Evolutionary conservation across 2,113 vertebrate species (phyloP).

Genomic region (Cervus canadensis): DNA sequence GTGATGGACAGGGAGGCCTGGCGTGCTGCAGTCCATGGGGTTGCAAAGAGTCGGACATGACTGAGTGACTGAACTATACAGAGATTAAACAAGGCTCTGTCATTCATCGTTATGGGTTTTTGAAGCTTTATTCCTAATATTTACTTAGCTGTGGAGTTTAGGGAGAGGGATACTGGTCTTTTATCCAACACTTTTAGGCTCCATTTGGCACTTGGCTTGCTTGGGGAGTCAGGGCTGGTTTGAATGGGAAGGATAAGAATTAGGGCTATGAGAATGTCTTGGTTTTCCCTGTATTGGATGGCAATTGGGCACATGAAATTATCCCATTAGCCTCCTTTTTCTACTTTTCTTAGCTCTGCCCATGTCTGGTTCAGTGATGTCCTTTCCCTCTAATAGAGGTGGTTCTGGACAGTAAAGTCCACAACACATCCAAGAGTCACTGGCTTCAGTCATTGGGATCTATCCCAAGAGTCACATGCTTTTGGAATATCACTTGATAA

Average conservation of each 20-base stretch:
- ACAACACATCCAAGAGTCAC: neutral
- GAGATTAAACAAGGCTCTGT: neutral
- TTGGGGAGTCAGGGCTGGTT: neutral
- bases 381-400: neutral
- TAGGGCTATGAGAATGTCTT: neutral
- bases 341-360: neutral
- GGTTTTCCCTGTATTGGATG: neutral
- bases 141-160: neutral
- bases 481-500: neutral
- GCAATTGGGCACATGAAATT: neutral
- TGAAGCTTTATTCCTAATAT: conserved; percentile 11
- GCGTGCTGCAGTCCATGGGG: neutral
- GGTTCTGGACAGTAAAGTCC: neutral
- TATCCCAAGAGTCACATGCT: neutral
- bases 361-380: neutral
- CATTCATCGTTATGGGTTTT: neutral
- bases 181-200: neutral
- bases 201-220: neutral
- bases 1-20: neutral
- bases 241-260: neutral
- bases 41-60: neutral
- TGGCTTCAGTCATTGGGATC: neutral
- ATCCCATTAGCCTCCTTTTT: neutral
- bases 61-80: neutral
- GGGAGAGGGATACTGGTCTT: neutral